These are phyloP conservation scores for Columba janthina DNA, from an alignment of 2,113 vertebrate genomes.

Conservation along the genomic window DNA sequence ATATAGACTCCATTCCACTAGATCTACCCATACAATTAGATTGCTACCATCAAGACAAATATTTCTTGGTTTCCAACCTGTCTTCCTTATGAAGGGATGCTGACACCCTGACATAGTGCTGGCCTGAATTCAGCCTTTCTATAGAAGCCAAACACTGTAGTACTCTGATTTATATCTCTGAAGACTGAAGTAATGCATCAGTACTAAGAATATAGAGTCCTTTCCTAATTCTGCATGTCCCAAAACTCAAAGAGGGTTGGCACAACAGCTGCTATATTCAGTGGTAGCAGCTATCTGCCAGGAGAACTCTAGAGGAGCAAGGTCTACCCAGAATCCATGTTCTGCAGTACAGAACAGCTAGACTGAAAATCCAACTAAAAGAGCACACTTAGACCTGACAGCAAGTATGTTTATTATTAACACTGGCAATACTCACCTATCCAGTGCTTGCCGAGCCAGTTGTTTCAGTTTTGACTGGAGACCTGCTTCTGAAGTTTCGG, in stretches of 20 bases:
- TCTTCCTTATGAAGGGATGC: background rate
- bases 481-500: constrained; percentile 88
- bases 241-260: background rate
- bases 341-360: background rate
- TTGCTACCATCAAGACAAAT: background rate
- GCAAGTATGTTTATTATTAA: background rate
- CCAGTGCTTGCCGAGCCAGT: constrained; percentile 93
- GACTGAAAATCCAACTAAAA: background rate
- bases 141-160: background rate
- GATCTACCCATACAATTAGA: background rate
- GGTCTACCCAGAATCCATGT: background rate
- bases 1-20: background rate
- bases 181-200: background rate
- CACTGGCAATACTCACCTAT: constrained; percentile 78
- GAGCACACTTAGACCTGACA: background rate
- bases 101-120: background rate
- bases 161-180: background rate
- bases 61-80: background rate
- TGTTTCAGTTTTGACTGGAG: constrained; percentile 95
- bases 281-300: background rate
- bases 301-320: background rate
- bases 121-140: background rate
- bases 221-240: background rate
- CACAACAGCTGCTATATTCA: background rate
- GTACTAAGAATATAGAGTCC: background rate